Conservation (phyloP, 2,797 vertebrate species). For the Semotilus atromaculatus region DNA sequence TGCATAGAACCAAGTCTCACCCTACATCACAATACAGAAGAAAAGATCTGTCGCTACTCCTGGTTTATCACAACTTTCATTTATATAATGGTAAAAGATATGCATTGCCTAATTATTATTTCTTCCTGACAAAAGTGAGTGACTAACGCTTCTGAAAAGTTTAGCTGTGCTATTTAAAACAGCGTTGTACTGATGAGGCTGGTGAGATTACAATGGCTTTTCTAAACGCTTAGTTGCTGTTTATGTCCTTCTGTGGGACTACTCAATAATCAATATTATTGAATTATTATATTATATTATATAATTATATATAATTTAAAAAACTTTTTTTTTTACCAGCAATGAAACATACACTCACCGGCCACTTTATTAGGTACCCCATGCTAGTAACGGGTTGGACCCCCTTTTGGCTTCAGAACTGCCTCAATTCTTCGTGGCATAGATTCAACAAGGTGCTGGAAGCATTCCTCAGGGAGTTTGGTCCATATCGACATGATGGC, state of each 20-base stretch:
- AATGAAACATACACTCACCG: too few species aligned
- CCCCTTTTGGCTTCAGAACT: too few species aligned
- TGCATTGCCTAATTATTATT: not conserved
- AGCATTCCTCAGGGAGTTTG: too few species aligned
- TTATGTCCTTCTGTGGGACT: too few species aligned
- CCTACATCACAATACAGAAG: not conserved
- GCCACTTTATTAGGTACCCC: too few species aligned
- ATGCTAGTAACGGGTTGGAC: too few species aligned
- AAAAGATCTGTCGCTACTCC: not conserved
- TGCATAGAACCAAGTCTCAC: not conserved
- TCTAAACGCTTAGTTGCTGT: too few species aligned
- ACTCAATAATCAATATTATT: too few species aligned
- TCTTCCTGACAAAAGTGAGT: not conserved
- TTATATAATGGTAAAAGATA: not conserved
- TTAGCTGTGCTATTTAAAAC: not conserved
- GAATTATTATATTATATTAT: not conserved
- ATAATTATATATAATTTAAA: not conserved
- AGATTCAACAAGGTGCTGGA: too few species aligned
- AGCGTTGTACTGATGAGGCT: not conserved
- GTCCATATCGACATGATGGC: too few species aligned
- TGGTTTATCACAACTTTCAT: not conserved
- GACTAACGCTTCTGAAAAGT: not conserved
- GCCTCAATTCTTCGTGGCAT: too few species aligned
- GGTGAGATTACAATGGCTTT: not conserved
- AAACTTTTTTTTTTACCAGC: too few species aligned